Evolutionary conservation across 2,797 vertebrate species (phyloP).

Genomic region (Amblyopsis hoosieri): DNA sequence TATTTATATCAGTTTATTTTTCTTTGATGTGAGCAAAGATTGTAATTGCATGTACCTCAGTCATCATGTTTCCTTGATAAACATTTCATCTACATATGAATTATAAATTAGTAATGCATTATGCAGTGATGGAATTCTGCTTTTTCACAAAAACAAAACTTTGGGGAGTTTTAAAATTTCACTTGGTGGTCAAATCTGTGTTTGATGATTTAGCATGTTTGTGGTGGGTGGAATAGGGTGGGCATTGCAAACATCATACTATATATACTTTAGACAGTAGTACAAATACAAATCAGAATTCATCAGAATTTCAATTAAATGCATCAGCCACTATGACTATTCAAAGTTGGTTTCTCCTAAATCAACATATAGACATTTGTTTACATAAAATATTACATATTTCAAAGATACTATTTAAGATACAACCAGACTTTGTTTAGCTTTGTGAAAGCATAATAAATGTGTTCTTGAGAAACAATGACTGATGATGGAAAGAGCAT

Average conservation of each 20-base stretch:
- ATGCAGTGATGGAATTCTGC: slow-evolving; percentile 80
- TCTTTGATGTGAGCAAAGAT: slow-evolving; percentile 80
- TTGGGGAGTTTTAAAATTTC: slow-evolving; percentile 32
- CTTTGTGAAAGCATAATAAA: no score
- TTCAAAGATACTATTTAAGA: no score
- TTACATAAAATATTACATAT: no score
- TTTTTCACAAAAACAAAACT: slow-evolving; percentile 61
- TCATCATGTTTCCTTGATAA: slow-evolving; percentile 89
- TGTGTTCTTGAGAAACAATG: no score
- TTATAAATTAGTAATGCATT: slow-evolving; percentile 87
- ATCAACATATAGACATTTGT: no score
- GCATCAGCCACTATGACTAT: no score
- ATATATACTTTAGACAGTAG: not conserved
- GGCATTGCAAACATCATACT: slow-evolving; percentile 22
- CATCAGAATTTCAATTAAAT: slow-evolving; percentile 12
- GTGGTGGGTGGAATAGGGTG: not conserved
- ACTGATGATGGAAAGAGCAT: no score
- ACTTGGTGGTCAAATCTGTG: slow-evolving; percentile 18
- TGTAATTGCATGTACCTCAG: slow-evolving; percentile 82
- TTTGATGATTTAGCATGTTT: slow-evolving; percentile 27
- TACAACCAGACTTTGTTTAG: no score
- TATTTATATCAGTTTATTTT: slow-evolving; percentile 85
- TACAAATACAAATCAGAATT: slow-evolving; percentile 20
- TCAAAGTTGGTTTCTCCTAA: no score
- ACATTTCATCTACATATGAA: slow-evolving; percentile 87